phyloP scores from a whole-genome alignment of 2,888 invertebrate species.

The Caenorhabditis zanzibari region DNA sequence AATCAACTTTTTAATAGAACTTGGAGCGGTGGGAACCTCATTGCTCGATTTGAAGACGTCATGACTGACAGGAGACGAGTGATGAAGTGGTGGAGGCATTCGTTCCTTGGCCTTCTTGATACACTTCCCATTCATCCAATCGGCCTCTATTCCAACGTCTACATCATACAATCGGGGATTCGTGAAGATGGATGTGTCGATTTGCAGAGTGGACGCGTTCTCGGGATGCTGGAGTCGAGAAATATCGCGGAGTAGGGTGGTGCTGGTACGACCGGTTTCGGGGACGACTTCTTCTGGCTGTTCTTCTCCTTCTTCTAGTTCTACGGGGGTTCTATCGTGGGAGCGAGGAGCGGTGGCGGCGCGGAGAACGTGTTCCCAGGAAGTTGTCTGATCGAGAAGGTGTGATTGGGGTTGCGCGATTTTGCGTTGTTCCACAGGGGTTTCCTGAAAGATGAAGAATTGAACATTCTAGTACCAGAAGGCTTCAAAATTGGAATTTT shows the following conservation, averaged over 20 bases:
- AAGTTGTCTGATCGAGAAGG: neutral
- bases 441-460: neutral
- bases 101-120: neutral
- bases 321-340: too few relatives aligned
- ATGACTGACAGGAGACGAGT: conserved; percentile 42
- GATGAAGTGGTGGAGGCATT: conserved; percentile 27
- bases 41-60: conserved; percentile 7
- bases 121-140: neutral
- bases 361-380: neutral
- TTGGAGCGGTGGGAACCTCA: conserved; percentile 43
- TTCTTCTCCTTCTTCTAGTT: neutral
- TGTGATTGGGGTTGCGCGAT: neutral
- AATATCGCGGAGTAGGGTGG: conserved; percentile 26
- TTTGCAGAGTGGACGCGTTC: conserved; percentile 17
- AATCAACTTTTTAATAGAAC: conserved; percentile 32
- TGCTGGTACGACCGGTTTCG: neutral
- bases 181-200: conserved; percentile 24
- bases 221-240: conserved; percentile 52
- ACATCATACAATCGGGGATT: neutral
- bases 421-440: neutral
- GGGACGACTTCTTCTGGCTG: neutral
- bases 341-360: neutral
- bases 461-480: too few relatives aligned
- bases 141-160: neutral
- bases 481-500: too few relatives aligned